Base-by-base conservation (phyloP, 2,888 invertebrate species). In the Griposia aprilina region DNA sequence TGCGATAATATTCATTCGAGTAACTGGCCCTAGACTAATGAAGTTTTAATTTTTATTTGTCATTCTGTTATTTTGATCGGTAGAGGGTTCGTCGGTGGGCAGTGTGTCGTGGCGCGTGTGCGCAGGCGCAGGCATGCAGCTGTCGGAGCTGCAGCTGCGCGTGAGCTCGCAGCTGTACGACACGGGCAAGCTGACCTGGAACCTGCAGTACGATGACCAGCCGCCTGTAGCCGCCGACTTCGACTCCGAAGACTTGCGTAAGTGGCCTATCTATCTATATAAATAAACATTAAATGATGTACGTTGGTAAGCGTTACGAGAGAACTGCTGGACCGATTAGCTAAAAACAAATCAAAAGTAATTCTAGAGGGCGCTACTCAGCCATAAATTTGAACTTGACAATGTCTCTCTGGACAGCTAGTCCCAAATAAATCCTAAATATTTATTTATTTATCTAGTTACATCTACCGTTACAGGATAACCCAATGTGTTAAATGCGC, bases 21-120 rank as follows among this genome's bases (percentile, higher is more conserved):
- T 23, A 23, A 52, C 23, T 30, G 30, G 30, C 23, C 10, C 50
- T 50, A 23, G 20, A 48, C 2, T 17, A 17, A 36, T 55, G 36
- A 55, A 3, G 0, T 3, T 62, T 26, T 26, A 26, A 36, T 70
- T 59, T 36, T 57, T 23, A 41, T 70, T 60, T 26, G 10, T 66
- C 2, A 30, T 15, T 8, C n/a, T 41, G 8, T 71, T 26, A 45
- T 57, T 48, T 66, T 23, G 10, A 0, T 30, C 23, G 23, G 26
- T 8, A 95, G 95, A 93, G 82, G 93, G 90, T 6, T 85, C 84
- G 7, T 26, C 65, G 0, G 62, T 17, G 0, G 95, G 94, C 2
- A 76, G 69, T 0, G 80, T 94, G 55, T 88, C 91, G 1, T 95
- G 95, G 95, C 88, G 89, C 50, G 59, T 94, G 55, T n/a, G 85